Evolutionary conservation across 2,888 invertebrate genomes (phyloP), one percentile per base, ranked within the genome.

Genomic region (Lepeophtheirus nordmannii): DNA sequence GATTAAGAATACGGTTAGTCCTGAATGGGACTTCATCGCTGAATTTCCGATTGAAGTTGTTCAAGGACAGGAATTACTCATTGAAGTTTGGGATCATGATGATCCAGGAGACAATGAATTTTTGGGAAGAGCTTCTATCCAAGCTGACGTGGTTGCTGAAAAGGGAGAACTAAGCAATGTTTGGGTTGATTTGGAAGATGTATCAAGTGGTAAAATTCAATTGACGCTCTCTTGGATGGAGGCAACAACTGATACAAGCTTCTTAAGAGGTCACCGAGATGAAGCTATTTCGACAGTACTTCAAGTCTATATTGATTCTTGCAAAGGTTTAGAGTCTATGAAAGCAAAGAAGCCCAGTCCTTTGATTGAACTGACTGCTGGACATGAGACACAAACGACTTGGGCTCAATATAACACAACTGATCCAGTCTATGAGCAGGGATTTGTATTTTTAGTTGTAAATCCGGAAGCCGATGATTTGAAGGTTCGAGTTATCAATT

Each of bases 101-200:
- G 87, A 89, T 72, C 82, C 84, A 73, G 83, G 85, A 75, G 82
- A 82, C 71, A 90, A 93, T 79, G 92, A 92, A 78, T 84, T 85
- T 73, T 84, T 94, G 73, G 94, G 94, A 82, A 89, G 90, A 63
- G 63, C 63, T 30, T 56, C 63, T 8, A 38, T 63, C 1, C 10
- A 22, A 12, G 53, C 63, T 8, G 37, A 22, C 10, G 56, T 56
- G 1, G 63, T 63, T 17, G 46, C 46, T 1, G 56, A 41, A 12
- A 56, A 22, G 23, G 63, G 63, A 20, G 53, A 56, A 9, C 20
- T 63, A 30, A 12, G 20, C 10, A 53, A 46, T n/a, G 22, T 53
- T 90, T 94, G 96, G 94, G 81, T 92, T 70, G 87, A 90, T 0
- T 79, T 97, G 71, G 93, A 96, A 76, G 87, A 91, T 76, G 93